Base-by-base conservation (phyloP, 2,113 vertebrate genomes). In the Microtus oregoni region DNA sequence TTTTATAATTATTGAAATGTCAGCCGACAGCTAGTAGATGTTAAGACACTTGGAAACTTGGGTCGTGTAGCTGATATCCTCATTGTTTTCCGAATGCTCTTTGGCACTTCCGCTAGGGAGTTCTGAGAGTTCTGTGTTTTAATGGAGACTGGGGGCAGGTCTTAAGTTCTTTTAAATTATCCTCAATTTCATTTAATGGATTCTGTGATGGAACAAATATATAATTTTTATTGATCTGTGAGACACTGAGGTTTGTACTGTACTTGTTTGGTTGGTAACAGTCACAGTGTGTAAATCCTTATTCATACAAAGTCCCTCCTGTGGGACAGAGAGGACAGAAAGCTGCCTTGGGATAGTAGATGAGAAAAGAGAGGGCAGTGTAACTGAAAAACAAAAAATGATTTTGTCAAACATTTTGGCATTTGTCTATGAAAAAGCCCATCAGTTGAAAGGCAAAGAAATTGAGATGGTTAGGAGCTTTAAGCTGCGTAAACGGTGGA, bases 381-480 rank as follows among this genome's bases (percentile, higher is more conserved):
- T 44, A n/a, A 92, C 95, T 98, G 97, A 4, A 58, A 97, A 97
- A 98, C 55, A 98, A 95, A 97, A 98, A 98, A 98, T 98, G 97
- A 98, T 98, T 99, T 98, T 98, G 98, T 98, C 98, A 98, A 98
- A 98, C 96, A 98, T 88, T 98, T 94, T 98, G 98, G 96, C 98
- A 95, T 97, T 98, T 52, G 93, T 97, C 96, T 95, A 93, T 97
- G 97, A 97, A 97, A 97, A 98, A 97, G 98, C 98, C 94, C 83
- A 75, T 89, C 91, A 92, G 91, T 94, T 98, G 98, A 98, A 98
- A 98, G 97, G 98, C 81, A 78, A 98, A 98, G 98, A 98, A 98
- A 98, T 98, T 98, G 98, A 98, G 98, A 98, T 98, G 98, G 98
- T 99, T 98, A 98, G 98, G 98, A 98, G 98, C 98, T 98, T 98